These are phyloP conservation scores for Ploceus nigricollis DNA, from an alignment of 2,113 vertebrate genomes.

Conservation along the genomic window DNA sequence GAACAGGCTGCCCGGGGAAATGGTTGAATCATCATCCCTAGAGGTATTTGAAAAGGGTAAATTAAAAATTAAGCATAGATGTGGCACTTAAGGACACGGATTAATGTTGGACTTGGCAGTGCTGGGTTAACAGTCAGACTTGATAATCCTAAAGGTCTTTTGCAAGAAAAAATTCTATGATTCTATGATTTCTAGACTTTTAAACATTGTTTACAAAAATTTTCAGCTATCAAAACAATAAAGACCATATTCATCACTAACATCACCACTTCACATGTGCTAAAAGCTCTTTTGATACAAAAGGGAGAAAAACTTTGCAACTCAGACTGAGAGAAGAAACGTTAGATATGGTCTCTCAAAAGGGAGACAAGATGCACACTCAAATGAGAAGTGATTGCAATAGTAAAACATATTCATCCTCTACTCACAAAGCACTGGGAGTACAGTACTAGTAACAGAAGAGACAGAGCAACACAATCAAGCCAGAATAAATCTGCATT, in stretches of 20 bases:
- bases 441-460: neutral
- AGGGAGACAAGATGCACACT: neutral
- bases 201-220: neutral
- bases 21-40: neutral
- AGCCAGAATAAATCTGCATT: neutral
- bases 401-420: neutral
- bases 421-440: neutral
- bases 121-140: neutral
- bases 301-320: neutral
- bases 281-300: neutral
- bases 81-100: neutral
- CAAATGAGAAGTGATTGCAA: neutral
- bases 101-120: neutral
- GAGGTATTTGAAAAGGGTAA: neutral
- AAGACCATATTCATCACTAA: neutral
- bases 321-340: neutral
- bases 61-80: neutral
- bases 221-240: neutral
- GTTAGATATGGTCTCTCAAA: neutral
- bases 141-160: neutral
- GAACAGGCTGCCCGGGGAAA: neutral
- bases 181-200: neutral
- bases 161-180: neutral
- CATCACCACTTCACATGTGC: neutral
- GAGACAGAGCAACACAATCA: neutral